Base-by-base conservation (phyloP, 2,888 invertebrate genomes). In the Ormyrus labotus region DNA sequence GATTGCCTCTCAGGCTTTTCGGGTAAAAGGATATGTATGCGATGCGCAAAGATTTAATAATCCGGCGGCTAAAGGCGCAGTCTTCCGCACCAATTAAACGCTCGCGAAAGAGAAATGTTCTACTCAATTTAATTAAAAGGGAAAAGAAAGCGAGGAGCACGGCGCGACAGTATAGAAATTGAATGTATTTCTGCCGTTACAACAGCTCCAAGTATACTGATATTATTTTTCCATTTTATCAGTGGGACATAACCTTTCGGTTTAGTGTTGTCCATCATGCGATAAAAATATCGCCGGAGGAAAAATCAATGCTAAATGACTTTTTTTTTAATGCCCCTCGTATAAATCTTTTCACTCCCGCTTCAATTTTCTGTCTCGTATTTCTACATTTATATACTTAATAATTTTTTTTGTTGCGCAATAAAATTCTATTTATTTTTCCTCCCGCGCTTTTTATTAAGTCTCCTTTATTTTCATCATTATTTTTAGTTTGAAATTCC, bases 51-150 rank as follows among this genome's bases (percentile, higher is more conserved):
- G 68, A 73, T 78, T 73, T 78, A 73, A 78, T 78, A 73, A 78
- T 73, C 48, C 34, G 60, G 6, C 48, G 47, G 53, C 45, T 19
- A 55, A 78, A 48, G 9, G 55, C 53, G 11, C 45, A 67, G 19
- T 61, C 53, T 34, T 67, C 67, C 48, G 53, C 10, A 7, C 53
- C 61, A 78, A 72, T 78, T 78, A 71, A 72, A 73, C 48, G n/a
- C 55, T 53, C 19, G 53, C 0, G 13, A 60, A 8, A 53, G 13
- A 74, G 55, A 65, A 48, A 58, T 45, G 19, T 61, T 51, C 60
- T 11, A 55, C 53, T 67, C 61, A 53, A 68, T 72, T 72, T 67
- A 78, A 78, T 78, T 78, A 72, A 72, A 51, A 78, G 48, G 19
- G 50, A 50, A 34, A 64, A 53, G 47, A 6, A 9, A 34, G 6